A percentile compares a stretch with the other conserved stretches of the same genome.
These are phyloP conservation scores for Cataglyphis cursor DNA, from an alignment of 2,888 invertebrate genomes.

Conservation along the genomic window DNA sequence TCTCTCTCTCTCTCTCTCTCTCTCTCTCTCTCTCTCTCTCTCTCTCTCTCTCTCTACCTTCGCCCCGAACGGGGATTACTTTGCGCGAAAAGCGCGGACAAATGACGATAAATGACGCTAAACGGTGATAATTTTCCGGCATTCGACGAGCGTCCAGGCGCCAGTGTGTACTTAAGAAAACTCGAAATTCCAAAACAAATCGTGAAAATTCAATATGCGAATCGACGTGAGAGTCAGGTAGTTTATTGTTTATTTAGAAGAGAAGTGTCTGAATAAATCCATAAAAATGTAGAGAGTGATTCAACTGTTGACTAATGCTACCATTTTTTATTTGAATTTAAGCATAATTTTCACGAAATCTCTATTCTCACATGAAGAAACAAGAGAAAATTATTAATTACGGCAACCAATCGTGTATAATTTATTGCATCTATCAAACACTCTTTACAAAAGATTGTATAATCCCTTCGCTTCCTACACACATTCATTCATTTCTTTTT, in stretches of 20 bases:
- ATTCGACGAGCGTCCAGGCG: slow-evolving; percentile 18
- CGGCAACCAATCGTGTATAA: not conserved
- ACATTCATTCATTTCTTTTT: not conserved
- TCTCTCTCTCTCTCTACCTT: slow-evolving; percentile 17
- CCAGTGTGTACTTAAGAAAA: slow-evolving; percentile 14
- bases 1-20: not conserved
- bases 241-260: too few species aligned
- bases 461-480: not conserved
- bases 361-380: not conserved
- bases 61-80: slow-evolving; percentile 4
- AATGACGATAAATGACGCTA: slow-evolving; percentile 45
- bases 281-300: not conserved
- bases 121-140: slow-evolving; percentile 53
- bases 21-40: not conserved
- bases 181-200: slow-evolving; percentile 14
- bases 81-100: slow-evolving; percentile 31
- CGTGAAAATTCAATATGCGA: slow-evolving; percentile 1
- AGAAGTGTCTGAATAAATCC: not conserved
- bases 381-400: not conserved
- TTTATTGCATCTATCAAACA: not conserved
- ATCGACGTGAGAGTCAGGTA: slow-evolving; percentile 8
- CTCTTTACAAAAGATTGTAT: not conserved
- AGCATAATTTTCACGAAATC: not conserved
- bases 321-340: not conserved
- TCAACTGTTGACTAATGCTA: not conserved